phyloP scores from a whole-genome alignment of 2,797 vertebrate species.

The Erithacus rubecula region DNA sequence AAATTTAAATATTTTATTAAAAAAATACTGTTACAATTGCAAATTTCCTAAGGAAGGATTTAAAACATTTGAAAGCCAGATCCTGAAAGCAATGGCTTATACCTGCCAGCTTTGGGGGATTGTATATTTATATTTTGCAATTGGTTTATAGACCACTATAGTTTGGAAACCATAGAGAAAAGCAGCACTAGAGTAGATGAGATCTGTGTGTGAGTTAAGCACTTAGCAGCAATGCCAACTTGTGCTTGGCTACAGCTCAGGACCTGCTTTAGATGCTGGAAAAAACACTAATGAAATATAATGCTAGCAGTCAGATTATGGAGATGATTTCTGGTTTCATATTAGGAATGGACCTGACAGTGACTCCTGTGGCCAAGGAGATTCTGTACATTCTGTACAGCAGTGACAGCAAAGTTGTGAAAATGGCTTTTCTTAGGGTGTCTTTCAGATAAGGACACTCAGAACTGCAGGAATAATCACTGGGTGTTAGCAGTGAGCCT shows the following conservation, averaged over 20 bases:
- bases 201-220: neutral
- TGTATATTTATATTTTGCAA: neutral
- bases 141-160: neutral
- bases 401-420: neutral
- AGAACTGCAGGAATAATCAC: neutral
- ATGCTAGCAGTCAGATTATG: neutral
- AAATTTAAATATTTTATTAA: neutral
- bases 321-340: neutral
- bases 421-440: neutral
- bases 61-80: neutral
- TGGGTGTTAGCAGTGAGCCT: neutral
- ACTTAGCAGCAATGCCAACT: neutral
- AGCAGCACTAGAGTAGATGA: neutral
- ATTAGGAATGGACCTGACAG: neutral
- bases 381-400: rapidly evolving
- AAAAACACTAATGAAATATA: neutral
- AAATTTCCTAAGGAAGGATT: neutral
- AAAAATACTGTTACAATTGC: neutral
- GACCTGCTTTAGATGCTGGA: neutral
- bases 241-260: neutral
- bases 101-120: neutral
- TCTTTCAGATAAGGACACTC: neutral
- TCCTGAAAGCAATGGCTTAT: neutral
- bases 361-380: neutral
- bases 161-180: neutral